Conservation (phyloP, 2,113 vertebrate genomes). For the Tragelaphus scriptus region DNA sequence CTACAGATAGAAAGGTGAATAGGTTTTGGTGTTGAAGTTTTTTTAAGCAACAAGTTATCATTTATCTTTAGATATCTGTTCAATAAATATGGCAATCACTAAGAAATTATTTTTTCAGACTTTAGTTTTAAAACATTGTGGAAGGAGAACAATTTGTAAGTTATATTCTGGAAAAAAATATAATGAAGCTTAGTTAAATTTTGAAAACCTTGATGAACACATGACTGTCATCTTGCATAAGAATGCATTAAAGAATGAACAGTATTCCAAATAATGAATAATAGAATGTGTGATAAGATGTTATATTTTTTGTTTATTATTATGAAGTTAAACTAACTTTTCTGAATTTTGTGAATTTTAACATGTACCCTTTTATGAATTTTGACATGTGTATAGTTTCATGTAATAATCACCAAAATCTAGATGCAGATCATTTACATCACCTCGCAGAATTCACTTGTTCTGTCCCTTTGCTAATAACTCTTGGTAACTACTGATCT, state of each 20-base stretch:
- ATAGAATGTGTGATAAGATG: not conserved
- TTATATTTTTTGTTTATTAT: not conserved
- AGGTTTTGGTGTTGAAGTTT: not conserved
- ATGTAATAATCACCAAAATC: not conserved
- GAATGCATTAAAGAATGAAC: not conserved
- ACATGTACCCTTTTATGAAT: not conserved
- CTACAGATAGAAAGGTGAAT: not conserved
- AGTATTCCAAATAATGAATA: not conserved
- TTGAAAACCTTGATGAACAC: not conserved
- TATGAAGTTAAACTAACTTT: not conserved
- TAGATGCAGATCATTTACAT: not conserved
- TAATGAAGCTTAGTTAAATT: conserved; percentile 20
- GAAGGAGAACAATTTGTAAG: conserved; percentile 41
- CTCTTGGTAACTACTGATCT: not conserved
- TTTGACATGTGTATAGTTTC: not conserved
- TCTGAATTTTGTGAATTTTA: conserved; percentile 25
- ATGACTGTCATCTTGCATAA: not conserved
- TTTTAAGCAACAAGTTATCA: not conserved
- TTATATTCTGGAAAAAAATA: not conserved
- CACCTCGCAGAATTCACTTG: not conserved
- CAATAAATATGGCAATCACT: not conserved
- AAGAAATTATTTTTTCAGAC: conserved; percentile 24
- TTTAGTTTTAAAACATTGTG: conserved; percentile 47
- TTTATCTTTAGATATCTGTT: conserved; percentile 11
- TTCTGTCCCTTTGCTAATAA: not conserved